A percentile compares a stretch with the other conserved stretches of the same genome.
phyloP scores from a whole-genome alignment of 2,113 vertebrate species.

The Tetrao urogallus region DNA sequence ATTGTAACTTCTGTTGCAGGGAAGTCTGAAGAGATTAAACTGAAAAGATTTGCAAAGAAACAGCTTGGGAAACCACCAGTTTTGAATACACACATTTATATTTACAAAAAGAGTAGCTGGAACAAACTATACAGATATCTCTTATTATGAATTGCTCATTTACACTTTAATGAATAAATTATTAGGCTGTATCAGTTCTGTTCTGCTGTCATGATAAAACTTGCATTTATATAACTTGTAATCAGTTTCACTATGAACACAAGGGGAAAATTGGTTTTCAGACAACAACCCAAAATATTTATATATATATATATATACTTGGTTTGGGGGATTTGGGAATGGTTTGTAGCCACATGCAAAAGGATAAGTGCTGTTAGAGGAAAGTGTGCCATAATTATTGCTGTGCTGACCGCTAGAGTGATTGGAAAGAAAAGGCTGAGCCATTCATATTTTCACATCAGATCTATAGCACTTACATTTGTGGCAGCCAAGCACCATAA shows the following conservation, averaged over 20 bases:
- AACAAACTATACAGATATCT: constrained; percentile 28
- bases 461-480: not conserved
- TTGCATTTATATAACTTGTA: constrained; percentile 72
- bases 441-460: not conserved
- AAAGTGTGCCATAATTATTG: not conserved
- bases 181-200: constrained; percentile 63
- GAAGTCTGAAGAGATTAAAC: not conserved
- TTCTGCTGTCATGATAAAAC: constrained; percentile 61
- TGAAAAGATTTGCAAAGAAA: not conserved
- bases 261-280: constrained; percentile 67
- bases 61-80: not conserved
- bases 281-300: constrained; percentile 21
- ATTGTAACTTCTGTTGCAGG: constrained; percentile 22
- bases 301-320: not conserved
- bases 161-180: constrained; percentile 80
- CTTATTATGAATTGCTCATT: constrained; percentile 62
- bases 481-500: not conserved
- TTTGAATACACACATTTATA: not conserved
- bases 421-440: not conserved
- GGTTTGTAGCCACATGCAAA: constrained; percentile 51
- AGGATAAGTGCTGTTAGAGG: not conserved
- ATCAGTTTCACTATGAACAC: constrained; percentile 61
- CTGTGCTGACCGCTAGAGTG: not conserved
- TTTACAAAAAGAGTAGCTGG: not conserved
- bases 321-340: constrained; percentile 22